phyloP scores from a whole-genome alignment of 2,113 vertebrate species.

The Climacteris rufus region DNA sequence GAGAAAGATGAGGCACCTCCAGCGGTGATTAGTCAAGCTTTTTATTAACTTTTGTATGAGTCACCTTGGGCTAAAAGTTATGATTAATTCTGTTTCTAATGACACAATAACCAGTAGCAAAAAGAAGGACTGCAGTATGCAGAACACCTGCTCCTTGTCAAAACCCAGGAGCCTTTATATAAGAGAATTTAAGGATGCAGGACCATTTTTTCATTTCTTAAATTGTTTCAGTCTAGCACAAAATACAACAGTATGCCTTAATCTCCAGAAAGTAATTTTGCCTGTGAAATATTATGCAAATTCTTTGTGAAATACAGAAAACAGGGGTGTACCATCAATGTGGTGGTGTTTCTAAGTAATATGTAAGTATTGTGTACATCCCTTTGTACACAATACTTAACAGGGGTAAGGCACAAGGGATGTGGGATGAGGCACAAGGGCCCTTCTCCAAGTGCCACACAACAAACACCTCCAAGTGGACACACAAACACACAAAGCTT shows the following conservation, averaged over 20 bases:
- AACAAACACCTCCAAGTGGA: neutral
- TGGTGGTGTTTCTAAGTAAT: neutral
- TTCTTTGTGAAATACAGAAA: neutral
- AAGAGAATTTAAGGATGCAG: neutral
- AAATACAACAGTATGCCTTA: neutral
- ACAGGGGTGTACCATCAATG: neutral
- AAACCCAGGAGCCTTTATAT: neutral
- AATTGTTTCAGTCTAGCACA: neutral
- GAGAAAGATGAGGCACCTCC: neutral
- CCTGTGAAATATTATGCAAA: neutral
- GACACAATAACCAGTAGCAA: neutral
- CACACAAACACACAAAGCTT: too few species aligned
- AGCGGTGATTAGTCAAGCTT: neutral
- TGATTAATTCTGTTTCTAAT: neutral
- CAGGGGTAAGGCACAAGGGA: too few species aligned
- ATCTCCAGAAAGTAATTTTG: neutral
- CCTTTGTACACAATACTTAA: neutral
- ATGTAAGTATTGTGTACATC: neutral
- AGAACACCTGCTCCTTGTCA: neutral
- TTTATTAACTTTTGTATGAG: neutral
- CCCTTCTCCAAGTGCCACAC: neutral
- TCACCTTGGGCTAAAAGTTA: neutral
- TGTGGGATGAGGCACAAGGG: neutral
- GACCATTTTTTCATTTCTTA: neutral
- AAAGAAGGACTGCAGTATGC: neutral